Conservation (phyloP, 1,140 invertebrate genomes). For the Micrasema minimum region DNA sequence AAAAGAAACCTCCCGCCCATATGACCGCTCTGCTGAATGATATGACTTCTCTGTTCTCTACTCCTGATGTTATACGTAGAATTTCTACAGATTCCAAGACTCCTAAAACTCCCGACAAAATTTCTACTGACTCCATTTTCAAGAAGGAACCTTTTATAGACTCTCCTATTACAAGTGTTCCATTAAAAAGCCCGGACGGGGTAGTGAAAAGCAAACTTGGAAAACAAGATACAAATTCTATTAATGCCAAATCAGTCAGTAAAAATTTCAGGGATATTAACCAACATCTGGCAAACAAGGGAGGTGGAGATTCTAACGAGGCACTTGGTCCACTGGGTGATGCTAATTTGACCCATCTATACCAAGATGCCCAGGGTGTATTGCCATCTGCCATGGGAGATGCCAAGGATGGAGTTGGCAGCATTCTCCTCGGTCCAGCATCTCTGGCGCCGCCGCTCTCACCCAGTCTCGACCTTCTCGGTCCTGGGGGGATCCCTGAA, state of each 20-base stretch:
- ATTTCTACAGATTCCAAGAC: conserved; percentile 68
- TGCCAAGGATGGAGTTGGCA: conserved; percentile 27
- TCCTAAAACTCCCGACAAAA: conserved; percentile 57
- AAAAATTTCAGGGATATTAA: conserved; percentile 21
- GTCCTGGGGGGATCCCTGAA: conserved; percentile 60
- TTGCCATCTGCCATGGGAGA: conserved; percentile 29
- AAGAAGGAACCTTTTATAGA: conserved; percentile 51
- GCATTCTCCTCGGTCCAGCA: conserved; percentile 62
- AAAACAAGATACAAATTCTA: conserved; percentile 42
- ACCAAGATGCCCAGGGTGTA: conserved; percentile 56
- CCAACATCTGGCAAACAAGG: conserved; percentile 16
- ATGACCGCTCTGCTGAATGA: conserved; percentile 70
- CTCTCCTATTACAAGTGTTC: conserved; percentile 53
- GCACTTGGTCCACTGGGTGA: conserved; percentile 18
- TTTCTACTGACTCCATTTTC: conserved; percentile 50
- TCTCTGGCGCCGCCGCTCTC: conserved; percentile 62
- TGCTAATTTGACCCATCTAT: conserved; percentile 59
- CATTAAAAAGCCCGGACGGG: conserved; percentile 19
- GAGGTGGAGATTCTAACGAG: neutral
- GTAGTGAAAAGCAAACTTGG: conserved; percentile 16
- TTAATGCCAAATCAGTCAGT: conserved; percentile 24
- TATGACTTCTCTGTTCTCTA: conserved; percentile 77
- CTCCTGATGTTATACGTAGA: conserved; percentile 80
- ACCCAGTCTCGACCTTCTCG: conserved; percentile 64
- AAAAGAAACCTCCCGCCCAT: conserved; percentile 75